These are phyloP conservation scores for Enchytraeus crypticus DNA, from an alignment of 2,888 invertebrate genomes.

Conservation along the genomic window DNA sequence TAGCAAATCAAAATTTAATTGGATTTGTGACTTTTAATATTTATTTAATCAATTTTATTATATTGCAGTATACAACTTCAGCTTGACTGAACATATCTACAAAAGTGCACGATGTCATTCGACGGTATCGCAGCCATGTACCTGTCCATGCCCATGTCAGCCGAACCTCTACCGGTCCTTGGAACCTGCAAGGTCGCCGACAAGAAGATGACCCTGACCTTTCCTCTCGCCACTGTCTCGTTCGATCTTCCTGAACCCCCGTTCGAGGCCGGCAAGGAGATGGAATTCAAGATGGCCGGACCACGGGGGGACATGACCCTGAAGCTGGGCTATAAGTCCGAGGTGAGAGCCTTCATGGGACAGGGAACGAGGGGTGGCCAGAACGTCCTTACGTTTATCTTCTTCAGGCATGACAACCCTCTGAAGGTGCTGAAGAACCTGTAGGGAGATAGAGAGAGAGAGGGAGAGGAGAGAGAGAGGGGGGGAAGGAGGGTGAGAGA, in stretches of 20 bases:
- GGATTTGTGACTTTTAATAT: not conserved
- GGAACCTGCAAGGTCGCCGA: constrained; percentile 25
- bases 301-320: constrained; percentile 27
- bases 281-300: constrained; percentile 31
- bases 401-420: constrained; percentile 22
- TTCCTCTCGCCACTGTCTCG: constrained; percentile 26
- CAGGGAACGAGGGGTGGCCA: constrained; percentile 22
- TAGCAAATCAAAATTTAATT: not conserved
- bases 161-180: constrained; percentile 25
- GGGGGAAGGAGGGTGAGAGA: not conserved
- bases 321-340: constrained; percentile 23
- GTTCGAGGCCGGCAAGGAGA: constrained; percentile 8
- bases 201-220: constrained; percentile 27
- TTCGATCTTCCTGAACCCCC: constrained; percentile 27
- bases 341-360: constrained; percentile 26
- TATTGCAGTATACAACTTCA: not conserved
- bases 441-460: constrained; percentile 3
- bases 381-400: constrained; percentile 25
- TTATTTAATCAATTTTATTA: not conserved
- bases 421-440: constrained; percentile 21
- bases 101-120: constrained; percentile 3
- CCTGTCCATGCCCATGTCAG: constrained; percentile 29
- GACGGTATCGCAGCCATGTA: constrained; percentile 29
- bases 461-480: not conserved
- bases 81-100: not conserved